Base-by-base conservation (phyloP, 1,140 invertebrate genomes). In the Bombus pascuorum region DNA sequence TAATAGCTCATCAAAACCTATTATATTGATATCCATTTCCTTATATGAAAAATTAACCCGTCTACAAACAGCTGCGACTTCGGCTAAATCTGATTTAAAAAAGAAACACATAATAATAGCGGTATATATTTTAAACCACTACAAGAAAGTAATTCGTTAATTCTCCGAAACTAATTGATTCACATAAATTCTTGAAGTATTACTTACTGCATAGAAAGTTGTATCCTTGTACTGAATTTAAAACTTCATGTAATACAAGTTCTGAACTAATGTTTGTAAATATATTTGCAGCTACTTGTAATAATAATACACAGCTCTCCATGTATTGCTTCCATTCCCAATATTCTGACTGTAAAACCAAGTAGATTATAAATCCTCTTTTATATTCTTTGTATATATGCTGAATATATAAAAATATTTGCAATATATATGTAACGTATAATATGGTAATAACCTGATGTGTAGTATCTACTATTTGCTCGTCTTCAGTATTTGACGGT, bases 311-410 rank as follows among this genome's bases (percentile, higher is more conserved):
- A 92, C 96, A 96, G 74, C 95, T 95, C 91, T 96, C 94, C 91
- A 97, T 95, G 89, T 96, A 96, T 70, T 95, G 95, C 86, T 95
- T 95, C 96, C 96, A 97, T 88, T 96, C 96, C 87, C 94, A 94
- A 89, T 95, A 95, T 83, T 94, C 94, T 10, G 90, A 91, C 94
- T 95, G 76, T 59, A 92, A 86, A 86, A 25, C 70, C 8, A 85
- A 86, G 13, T 66, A 82, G 5, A 57, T 79, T 77, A 59, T 76
- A 66, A 71, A 75, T 59, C 65, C 32, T 42, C n/a, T 28, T 70
- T 25, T 37, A 59, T 71, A 44, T 72, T 57, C 62, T 73, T 73
- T 59, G 28, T 62, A 9, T 77, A 62, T 74, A 44, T 28, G 47
- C 47, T 18, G 47, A 53, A 22, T 75, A 25, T 28, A 59, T 68